phyloP scores from a whole-genome alignment of 2,113 vertebrate genomes.

The Lagopus muta region DNA sequence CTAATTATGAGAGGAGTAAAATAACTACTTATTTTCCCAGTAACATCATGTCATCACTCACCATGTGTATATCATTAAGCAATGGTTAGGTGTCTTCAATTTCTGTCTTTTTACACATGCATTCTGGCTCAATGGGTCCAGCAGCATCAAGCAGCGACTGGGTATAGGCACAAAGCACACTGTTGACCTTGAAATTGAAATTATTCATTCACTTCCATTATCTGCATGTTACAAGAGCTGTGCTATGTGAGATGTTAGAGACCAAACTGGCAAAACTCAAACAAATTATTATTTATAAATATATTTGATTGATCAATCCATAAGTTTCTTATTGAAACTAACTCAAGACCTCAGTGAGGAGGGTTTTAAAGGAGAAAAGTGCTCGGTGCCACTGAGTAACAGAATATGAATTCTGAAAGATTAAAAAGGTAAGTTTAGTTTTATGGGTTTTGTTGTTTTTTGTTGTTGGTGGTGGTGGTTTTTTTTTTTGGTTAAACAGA shows the following conservation, averaged over 20 bases:
- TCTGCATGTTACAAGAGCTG: neutral
- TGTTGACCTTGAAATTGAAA: neutral
- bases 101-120: neutral
- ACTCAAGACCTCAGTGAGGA: neutral
- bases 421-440: neutral
- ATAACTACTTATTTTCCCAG: neutral
- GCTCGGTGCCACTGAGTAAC: neutral
- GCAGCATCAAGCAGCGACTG: neutral
- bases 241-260: neutral
- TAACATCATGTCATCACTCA: neutral
- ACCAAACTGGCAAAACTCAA: neutral
- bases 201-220: neutral
- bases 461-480: neutral
- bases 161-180: neutral
- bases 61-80: neutral
- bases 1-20: conserved; percentile 27
- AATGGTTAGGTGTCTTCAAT: neutral
- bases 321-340: neutral
- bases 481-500: neutral
- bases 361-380: neutral
- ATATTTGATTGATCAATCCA: neutral
- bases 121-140: neutral
- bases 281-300: neutral
- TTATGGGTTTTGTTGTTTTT: neutral
- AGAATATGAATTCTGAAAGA: neutral